Evolutionary conservation across 1,140 invertebrate species (phyloP).

Genomic region (Drosophila tsacasi): DNA sequence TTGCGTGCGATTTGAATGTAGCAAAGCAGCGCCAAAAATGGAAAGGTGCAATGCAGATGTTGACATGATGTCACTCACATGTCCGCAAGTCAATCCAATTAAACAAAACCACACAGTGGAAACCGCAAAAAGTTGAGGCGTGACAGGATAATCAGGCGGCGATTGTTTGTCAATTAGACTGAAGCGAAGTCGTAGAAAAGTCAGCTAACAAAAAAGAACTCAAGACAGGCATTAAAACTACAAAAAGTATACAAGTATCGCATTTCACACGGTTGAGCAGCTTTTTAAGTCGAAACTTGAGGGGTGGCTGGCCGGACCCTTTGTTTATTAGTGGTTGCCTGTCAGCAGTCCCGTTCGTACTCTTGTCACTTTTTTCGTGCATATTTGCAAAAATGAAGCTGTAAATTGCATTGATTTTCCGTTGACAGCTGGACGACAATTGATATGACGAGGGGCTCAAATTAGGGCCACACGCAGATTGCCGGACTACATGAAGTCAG

Average conservation of each 20-base stretch:
- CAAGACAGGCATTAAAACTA: slow-evolving; percentile 56
- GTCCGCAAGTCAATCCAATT: slow-evolving; percentile 74
- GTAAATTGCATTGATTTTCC: slow-evolving; percentile 79
- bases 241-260: slow-evolving; percentile 64
- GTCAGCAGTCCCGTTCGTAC: slow-evolving; percentile 53
- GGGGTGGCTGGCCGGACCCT: slow-evolving; percentile 60
- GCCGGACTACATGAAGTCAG: neutral
- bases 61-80: slow-evolving; percentile 77
- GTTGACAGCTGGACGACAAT: slow-evolving; percentile 73
- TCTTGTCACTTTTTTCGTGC: slow-evolving; percentile 49
- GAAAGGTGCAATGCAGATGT: slow-evolving; percentile 56
- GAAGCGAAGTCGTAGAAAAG: slow-evolving; percentile 75
- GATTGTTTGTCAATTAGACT: slow-evolving; percentile 77
- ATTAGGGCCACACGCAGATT: slow-evolving; percentile 53
- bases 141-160: slow-evolving; percentile 80
- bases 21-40: slow-evolving; percentile 48
- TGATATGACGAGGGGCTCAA: slow-evolving; percentile 60
- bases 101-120: slow-evolving; percentile 51
- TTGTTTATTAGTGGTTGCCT: slow-evolving; percentile 54
- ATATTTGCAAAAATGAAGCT: slow-evolving; percentile 82
- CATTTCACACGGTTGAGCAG: slow-evolving; percentile 74
- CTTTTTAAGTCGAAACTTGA: slow-evolving; percentile 68
- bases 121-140: slow-evolving; percentile 73
- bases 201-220: slow-evolving; percentile 38
- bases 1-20: slow-evolving; percentile 27